A percentile compares a stretch with the other conserved stretches of the same genome.
Evolutionary conservation across 2,113 vertebrate genomes (phyloP).

Genomic region (Holacanthus passer): DNA sequence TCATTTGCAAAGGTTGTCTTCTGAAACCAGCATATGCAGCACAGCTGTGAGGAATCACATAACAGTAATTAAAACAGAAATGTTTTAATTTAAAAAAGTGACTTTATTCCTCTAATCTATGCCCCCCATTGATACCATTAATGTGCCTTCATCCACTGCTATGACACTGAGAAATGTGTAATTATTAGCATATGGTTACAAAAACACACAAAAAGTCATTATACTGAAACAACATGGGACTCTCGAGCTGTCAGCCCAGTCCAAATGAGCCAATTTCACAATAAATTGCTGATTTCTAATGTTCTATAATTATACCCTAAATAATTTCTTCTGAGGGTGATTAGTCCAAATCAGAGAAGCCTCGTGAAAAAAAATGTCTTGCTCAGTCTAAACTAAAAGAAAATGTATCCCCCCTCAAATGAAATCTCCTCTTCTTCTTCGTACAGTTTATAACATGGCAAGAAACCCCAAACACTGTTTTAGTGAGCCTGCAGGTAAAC

Average conservation of each 20-base stretch:
- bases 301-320: neutral
- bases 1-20: conserved; percentile 1
- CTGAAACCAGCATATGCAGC: neutral
- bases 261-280: neutral
- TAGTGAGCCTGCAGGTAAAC: neutral
- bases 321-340: neutral
- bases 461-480: neutral
- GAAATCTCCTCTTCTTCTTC: neutral
- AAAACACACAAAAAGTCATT: neutral
- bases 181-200: conserved; percentile 12
- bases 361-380: neutral
- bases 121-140: neutral
- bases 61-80: neutral
- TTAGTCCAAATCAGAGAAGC: neutral
- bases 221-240: neutral
- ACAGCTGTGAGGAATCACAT: neutral
- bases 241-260: neutral
- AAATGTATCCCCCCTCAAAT: neutral
- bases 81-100: neutral
- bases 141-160: neutral
- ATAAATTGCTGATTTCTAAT: conserved; percentile 3
- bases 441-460: neutral
- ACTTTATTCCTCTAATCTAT: neutral
- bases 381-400: neutral
- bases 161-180: neutral